These are phyloP conservation scores for Aleiodes leptofemur DNA, from an alignment of 2,888 invertebrate genomes.

Conservation along the genomic window DNA sequence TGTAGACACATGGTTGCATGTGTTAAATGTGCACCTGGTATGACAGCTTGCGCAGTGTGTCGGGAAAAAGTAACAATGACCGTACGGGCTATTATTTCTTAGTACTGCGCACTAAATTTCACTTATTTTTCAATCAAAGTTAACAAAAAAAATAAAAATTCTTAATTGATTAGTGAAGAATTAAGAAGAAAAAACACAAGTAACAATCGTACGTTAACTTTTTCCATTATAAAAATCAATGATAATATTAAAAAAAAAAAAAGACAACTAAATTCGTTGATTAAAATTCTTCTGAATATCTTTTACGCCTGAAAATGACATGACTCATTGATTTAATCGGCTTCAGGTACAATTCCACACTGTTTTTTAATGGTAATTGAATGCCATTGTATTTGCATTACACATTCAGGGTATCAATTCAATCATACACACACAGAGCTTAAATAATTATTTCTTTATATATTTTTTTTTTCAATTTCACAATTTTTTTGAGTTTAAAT, in stretches of 20 bases:
- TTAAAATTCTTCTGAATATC: slow-evolving; percentile 1
- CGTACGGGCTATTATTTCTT: slow-evolving; percentile 80
- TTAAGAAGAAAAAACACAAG: not conserved
- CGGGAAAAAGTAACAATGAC: slow-evolving; percentile 84
- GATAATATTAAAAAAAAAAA: slow-evolving; percentile 12
- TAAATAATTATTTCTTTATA: not conserved
- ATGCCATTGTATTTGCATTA: slow-evolving; percentile 16
- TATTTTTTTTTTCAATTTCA: slow-evolving; percentile 17
- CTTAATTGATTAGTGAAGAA: too few species aligned
- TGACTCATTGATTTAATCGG: slow-evolving; percentile 70
- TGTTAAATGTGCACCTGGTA: slow-evolving; percentile 91
- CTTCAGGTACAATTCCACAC: slow-evolving; percentile 61
- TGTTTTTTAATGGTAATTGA: slow-evolving; percentile 22
- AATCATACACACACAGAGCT: not conserved
- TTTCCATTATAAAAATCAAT: not conserved
- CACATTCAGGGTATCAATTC: slow-evolving; percentile 14
- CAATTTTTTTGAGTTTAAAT: too few species aligned
- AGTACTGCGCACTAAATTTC: slow-evolving; percentile 57
- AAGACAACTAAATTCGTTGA: not conserved
- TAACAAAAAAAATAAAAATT: too few species aligned
- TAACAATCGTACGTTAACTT: not conserved
- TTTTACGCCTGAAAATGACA: slow-evolving; percentile 63
- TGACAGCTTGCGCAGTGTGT: slow-evolving; percentile 92
- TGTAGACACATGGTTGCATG: slow-evolving; percentile 97
- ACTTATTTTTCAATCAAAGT: not conserved